Evolutionary conservation across 2,797 vertebrate species (phyloP), one percentile per base, ranked within the genome.

Genomic region (Gymnopithys bicolor): DNA sequence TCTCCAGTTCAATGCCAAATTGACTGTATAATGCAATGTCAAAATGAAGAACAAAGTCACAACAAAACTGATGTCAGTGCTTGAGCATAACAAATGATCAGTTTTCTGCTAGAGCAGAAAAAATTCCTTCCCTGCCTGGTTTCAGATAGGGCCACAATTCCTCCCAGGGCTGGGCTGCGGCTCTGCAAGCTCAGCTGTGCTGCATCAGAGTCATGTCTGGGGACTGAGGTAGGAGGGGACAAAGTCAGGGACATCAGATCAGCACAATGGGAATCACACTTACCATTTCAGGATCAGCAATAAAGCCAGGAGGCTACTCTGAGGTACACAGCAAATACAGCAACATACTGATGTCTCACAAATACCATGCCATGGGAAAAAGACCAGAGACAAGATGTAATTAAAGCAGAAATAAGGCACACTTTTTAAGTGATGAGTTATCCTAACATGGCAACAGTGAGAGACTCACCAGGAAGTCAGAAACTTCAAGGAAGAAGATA

Each of bases 41-140:
- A 95, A 95, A 93, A 92, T 70, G 94, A 85, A 95, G 86, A 49
- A 82, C 90, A 93, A 95, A 95, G 86, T 66, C 46, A 70, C 89
- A 89, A 89, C 81, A 89, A 56, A 93, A 87, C 79, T 9, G 21
- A 82, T 90, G 90, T 62, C 77, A 73, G 77, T 46, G 73, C 82
- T 89, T 59, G 51, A 95, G 80, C 39, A 43, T 71, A 88, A 95
- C 45, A 91, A 90, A 95, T 28, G 18, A 92, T 74, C 68, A 28
- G 71, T 19, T 84, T 89, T 74, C 64, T 77, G 63, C 14, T 23
- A 53, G 51, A 82, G 82, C 30, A 84, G 76, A 90, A 78, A 35
- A 58, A 37, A 10, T 55, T 35, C 55, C 51, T 68, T 43, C 66
- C 63, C 43, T 83, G 62, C 51, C 82, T 2, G 1, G 56, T 76